Conservation (phyloP, 2,888 invertebrate species). For the Plagodis dolabraria region DNA sequence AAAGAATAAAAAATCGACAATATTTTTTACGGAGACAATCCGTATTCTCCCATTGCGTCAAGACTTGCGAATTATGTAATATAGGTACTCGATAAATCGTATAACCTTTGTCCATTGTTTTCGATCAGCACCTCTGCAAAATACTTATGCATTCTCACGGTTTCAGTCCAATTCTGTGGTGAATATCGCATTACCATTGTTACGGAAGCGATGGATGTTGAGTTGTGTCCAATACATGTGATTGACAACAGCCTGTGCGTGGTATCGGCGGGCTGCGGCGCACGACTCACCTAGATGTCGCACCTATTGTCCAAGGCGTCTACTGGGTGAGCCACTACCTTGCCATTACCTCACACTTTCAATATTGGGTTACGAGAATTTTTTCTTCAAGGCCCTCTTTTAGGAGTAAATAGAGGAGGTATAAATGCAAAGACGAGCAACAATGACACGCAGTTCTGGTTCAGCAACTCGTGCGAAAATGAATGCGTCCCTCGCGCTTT, state of each 20-base stretch:
- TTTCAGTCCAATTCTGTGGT: conserved; percentile 39
- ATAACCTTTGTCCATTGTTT: conserved; percentile 17
- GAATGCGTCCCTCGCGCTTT: conserved; percentile 67
- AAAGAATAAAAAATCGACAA: conserved; percentile 9
- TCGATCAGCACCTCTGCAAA: conserved; percentile 12
- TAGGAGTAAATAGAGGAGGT: conserved; percentile 81
- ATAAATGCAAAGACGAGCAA: conserved; percentile 79
- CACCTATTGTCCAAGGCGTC: conserved; percentile 78
- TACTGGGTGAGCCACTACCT: conserved; percentile 76
- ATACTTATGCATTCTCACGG: conserved; percentile 38
- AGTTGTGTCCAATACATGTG: conserved; percentile 26
- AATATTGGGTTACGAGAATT: conserved; percentile 84
- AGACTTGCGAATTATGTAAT: conserved; percentile 19
- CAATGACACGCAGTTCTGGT: conserved; percentile 74
- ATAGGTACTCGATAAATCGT: conserved; percentile 16
- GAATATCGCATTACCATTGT: conserved; percentile 42
- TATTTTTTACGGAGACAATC: conserved; percentile 5
- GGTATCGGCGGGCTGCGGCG: conserved; percentile 50
- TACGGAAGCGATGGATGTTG: conserved; percentile 39
- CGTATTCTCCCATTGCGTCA: conserved; percentile 22
- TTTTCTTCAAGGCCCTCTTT: conserved; percentile 81
- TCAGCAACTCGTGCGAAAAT: conserved; percentile 72
- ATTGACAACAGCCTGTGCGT: conserved; percentile 73
- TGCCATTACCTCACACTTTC: conserved; percentile 81
- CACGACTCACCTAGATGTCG: conserved; percentile 83